phyloP scores from a whole-genome alignment of 2,888 invertebrate genomes.

The Noctua comes region DNA sequence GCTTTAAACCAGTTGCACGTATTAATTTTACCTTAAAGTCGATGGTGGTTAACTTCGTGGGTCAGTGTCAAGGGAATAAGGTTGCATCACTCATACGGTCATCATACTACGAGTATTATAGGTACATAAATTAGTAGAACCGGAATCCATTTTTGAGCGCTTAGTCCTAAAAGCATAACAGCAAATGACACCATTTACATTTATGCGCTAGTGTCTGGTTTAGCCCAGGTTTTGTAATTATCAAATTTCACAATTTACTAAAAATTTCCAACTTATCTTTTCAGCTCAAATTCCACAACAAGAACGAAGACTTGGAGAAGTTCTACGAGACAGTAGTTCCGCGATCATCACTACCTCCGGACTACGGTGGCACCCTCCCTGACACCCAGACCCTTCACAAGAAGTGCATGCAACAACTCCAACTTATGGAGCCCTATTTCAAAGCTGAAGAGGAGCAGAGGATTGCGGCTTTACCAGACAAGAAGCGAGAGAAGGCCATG shows the following conservation, averaged over 20 bases:
- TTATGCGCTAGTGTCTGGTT: background rate
- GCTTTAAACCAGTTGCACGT: constrained; percentile 25
- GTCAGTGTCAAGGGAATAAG: constrained; percentile 20
- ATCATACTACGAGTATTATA: background rate
- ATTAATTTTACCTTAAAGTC: constrained; percentile 18
- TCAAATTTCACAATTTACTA: background rate
- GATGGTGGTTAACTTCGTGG: constrained; percentile 2
- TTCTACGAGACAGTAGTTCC: constrained; percentile 90
- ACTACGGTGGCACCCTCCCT: constrained; percentile 91
- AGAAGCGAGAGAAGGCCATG: constrained; percentile 89
- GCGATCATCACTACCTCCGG: constrained; percentile 90
- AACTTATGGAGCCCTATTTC: constrained; percentile 81
- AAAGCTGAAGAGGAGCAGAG: constrained; percentile 85
- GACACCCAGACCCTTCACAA: constrained; percentile 85
- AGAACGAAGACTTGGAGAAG: constrained; percentile 88
- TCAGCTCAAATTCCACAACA: constrained; percentile 91
- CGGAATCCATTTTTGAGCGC: background rate
- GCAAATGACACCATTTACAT: background rate
- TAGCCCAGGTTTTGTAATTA: background rate
- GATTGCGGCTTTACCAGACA: constrained; percentile 81
- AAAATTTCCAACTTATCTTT: constrained; percentile 35
- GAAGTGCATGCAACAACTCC: constrained; percentile 82
- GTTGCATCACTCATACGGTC: constrained; percentile 8
- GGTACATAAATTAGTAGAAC: background rate
- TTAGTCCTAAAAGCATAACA: background rate